phyloP scores from a whole-genome alignment of 2,888 invertebrate genomes.

The Drosophila quinaria region DNA sequence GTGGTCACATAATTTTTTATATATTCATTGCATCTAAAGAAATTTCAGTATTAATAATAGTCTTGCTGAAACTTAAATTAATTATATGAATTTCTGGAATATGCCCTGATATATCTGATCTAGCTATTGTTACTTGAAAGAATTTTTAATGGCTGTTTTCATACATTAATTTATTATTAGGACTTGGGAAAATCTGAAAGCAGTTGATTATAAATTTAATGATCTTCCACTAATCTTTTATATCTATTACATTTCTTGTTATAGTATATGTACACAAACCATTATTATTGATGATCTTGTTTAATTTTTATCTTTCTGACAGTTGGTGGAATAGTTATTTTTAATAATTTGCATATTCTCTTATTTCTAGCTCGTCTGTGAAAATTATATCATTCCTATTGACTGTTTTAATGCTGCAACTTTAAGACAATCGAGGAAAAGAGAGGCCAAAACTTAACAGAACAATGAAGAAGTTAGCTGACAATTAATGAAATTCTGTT shows the following conservation, averaged over 20 bases:
- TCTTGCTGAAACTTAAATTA: no score
- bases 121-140: no score
- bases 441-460: background rate
- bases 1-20: no score
- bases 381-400: conserved; percentile 7
- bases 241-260: background rate
- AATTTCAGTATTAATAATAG: no score
- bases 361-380: background rate
- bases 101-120: no score
- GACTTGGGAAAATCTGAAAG: background rate
- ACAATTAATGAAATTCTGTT: background rate
- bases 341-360: background rate
- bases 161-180: no score
- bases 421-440: background rate
- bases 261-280: no score
- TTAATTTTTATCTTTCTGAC: background rate
- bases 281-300: no score
- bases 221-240: background rate
- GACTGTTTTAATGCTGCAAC: background rate
- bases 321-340: no score
- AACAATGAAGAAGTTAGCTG: conserved; percentile 2
- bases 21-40: no score
- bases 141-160: no score
- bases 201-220: background rate
- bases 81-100: no score